Base-by-base conservation (phyloP, 2,888 invertebrate genomes). In the Andrena bicolor region DNA sequence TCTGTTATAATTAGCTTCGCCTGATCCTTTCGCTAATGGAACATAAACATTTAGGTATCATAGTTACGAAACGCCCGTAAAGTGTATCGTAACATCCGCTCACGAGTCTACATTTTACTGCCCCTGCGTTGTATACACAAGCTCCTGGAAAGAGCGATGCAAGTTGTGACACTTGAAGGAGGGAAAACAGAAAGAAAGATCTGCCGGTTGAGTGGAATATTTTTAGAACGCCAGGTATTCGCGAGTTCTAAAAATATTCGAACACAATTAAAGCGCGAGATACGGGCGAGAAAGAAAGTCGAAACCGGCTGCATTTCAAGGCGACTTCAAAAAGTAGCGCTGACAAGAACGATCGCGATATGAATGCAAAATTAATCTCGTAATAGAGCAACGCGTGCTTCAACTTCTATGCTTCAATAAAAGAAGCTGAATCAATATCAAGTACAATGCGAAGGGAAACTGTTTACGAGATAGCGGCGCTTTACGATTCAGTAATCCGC, bases 261-360 rank as follows among this genome's bases (percentile, higher is more conserved):
- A 71, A 77, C 53, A 58, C 65, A 61, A 80, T 81, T 73, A 71
- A 66, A 76, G 61, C 7, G 20, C 23, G 58, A 65, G 48, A 48
- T 28, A 51, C 51, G 13, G 13, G 49, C 32, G 35, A 28, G 73
- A 79, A 79, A 76, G 76, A 80, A 68, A 79, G 60, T 76, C 1
- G 53, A 61, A 85, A 87, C 80, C 76, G 75, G 71, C 82, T 83
- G 49, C 61, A n/a, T 65, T 68, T 72, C 53, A 20, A 63, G 63
- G 10, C 51, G 53, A 56, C 63, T 63, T 53, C 48, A n/a, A 10
- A 3, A 53, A 74, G 56, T 35, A 20, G 13, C 48, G 26, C 56
- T 23, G 49, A 61, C 49, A 64, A 13, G 13, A 35, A 23, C 10
- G 20, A 73, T 49, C 2, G 63, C 32, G 26, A 60, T 20, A 35